A percentile compares a stretch with the other conserved stretches of the same genome.
phyloP scores from a whole-genome alignment of 2,113 vertebrate genomes.

The Sturnus vulgaris region DNA sequence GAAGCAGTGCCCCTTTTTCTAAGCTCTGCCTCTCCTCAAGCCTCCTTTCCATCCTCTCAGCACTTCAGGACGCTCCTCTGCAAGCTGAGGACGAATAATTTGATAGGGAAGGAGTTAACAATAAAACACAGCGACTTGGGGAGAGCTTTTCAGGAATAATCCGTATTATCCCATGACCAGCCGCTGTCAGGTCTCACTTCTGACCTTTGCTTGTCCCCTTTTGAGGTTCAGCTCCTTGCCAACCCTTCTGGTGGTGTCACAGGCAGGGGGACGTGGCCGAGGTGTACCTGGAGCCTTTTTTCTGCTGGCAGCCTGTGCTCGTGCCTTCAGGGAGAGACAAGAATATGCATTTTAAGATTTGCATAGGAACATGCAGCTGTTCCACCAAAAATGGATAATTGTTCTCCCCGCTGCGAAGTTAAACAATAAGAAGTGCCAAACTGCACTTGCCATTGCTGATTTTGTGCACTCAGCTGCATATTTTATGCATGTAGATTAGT shows the following conservation, averaged over 20 bases:
- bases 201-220: not conserved
- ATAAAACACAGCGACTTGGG: not conserved
- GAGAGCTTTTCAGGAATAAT: not conserved
- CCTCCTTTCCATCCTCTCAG: not conserved
- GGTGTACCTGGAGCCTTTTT: not conserved
- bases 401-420: slow-evolving; percentile 52
- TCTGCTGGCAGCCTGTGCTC: not conserved
- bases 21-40: not conserved
- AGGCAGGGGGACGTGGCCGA: rapidly evolving
- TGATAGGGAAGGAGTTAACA: not conserved
- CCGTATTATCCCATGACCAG: not conserved
- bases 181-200: rapidly evolving
- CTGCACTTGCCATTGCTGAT: slow-evolving; percentile 58
- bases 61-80: not conserved
- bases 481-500: slow-evolving; percentile 64
- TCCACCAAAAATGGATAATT: slow-evolving; percentile 65
- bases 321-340: not conserved
- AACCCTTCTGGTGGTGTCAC: rapidly evolving
- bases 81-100: not conserved
- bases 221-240: not conserved
- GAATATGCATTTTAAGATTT: slow-evolving; percentile 58
- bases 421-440: slow-evolving; percentile 65
- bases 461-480: slow-evolving; percentile 60
- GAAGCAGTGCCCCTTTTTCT: not conserved
- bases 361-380: slow-evolving; percentile 65